These are phyloP conservation scores for Phoenicopterus ruber DNA, from an alignment of 2,113 vertebrate species.

Conservation along the genomic window DNA sequence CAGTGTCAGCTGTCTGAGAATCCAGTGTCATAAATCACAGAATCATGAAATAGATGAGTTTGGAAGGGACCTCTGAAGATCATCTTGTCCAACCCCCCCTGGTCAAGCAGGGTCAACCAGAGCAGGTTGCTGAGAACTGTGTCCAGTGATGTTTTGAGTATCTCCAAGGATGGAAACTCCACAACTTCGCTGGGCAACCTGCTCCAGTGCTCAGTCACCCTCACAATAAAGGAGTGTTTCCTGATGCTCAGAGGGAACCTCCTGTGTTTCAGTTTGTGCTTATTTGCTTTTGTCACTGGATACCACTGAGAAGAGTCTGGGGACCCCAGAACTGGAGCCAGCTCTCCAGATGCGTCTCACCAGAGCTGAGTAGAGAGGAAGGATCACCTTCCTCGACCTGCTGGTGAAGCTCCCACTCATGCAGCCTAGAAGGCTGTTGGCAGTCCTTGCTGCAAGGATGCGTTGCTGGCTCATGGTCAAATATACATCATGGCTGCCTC, in stretches of 20 bases:
- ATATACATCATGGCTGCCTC: background rate
- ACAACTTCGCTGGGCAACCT: background rate
- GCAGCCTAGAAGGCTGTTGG: background rate
- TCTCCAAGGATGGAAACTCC: background rate
- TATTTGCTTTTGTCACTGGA: background rate
- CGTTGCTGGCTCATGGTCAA: background rate
- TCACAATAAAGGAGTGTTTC: background rate
- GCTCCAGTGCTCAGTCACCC: background rate
- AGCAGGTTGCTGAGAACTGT: background rate
- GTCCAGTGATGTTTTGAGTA: background rate
- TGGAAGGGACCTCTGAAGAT: background rate
- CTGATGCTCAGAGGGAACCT: background rate
- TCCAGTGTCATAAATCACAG: background rate
- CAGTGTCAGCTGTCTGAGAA: background rate
- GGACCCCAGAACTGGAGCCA: background rate
- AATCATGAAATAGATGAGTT: background rate
- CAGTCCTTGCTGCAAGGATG: background rate
- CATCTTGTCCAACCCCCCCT: background rate
- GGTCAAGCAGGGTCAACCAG: background rate
- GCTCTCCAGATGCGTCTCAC: background rate
- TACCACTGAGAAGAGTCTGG: background rate
- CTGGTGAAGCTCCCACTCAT: background rate
- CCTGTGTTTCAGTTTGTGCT: background rate
- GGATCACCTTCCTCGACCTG: background rate
- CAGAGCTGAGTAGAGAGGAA: background rate